Conservation (phyloP, 1,140 invertebrate species). For the Leptinotarsa lineolata region DNA sequence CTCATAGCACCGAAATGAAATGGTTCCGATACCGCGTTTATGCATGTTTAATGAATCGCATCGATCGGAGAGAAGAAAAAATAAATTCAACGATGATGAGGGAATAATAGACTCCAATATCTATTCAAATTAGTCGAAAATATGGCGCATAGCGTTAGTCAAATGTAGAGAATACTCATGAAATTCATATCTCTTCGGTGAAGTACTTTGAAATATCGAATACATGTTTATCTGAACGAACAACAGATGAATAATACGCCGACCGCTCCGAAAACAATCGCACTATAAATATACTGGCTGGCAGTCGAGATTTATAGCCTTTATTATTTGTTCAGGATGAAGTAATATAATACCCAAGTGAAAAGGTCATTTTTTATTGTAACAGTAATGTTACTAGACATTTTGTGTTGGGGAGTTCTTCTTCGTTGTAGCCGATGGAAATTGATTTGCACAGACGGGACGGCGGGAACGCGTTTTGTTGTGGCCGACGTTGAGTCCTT, state of each 20-base stretch:
- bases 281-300: conserved; percentile 22
- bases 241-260: conserved; percentile 19
- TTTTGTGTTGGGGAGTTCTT: conserved; percentile 21
- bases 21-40: conserved; percentile 9
- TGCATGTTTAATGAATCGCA: conserved; percentile 22
- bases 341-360: conserved; percentile 21
- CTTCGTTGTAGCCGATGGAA: conserved; percentile 15
- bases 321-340: conserved; percentile 25
- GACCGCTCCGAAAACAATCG: conserved; percentile 14
- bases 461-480: background rate
- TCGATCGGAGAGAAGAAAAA: conserved; percentile 4
- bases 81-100: background rate
- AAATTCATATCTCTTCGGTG: background rate
- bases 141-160: background rate
- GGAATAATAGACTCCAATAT: conserved; percentile 26
- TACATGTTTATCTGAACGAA: conserved; percentile 4
- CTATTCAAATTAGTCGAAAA: conserved; percentile 23
- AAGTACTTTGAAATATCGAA: conserved; percentile 11
- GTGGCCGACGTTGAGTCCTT: background rate
- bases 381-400: conserved; percentile 19
- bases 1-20: conserved; percentile 2
- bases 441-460: background rate
- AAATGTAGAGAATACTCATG: background rate
- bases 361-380: conserved; percentile 23
- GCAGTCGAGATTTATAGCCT: conserved; percentile 20